These are phyloP conservation scores for Megalops atlanticus DNA, from an alignment of 2,113 vertebrate genomes.

Conservation along the genomic window DNA sequence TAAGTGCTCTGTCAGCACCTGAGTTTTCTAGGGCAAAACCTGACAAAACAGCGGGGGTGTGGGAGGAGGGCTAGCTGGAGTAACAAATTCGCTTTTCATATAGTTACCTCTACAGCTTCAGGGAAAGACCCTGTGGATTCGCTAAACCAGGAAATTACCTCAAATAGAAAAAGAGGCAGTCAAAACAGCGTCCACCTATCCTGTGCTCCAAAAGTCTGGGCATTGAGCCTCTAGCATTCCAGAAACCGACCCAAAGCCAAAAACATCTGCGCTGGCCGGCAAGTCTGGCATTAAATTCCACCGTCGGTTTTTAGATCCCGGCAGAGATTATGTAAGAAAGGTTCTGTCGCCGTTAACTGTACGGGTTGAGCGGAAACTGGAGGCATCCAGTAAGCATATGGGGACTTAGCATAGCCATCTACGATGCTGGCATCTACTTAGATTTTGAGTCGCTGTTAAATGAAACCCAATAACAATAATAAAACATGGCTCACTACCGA, in stretches of 20 bases:
- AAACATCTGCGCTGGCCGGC: background rate
- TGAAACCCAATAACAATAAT: too few species aligned
- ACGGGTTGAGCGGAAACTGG: background rate
- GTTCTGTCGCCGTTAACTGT: background rate
- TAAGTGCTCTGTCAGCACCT: background rate
- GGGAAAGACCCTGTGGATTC: too few species aligned
- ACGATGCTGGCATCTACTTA: background rate
- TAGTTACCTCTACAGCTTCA: too few species aligned
- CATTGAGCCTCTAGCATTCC: background rate
- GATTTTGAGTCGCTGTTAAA: too few species aligned
- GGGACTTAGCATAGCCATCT: background rate
- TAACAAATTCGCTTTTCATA: too few species aligned
- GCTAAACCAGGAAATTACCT: background rate
- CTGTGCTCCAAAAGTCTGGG: conserved; percentile 5
- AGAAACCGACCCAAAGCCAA: background rate
- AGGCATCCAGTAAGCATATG: background rate
- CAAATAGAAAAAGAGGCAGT: background rate
- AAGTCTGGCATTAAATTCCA: conserved; percentile 20
- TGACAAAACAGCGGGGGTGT: too few species aligned
- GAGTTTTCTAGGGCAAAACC: background rate
- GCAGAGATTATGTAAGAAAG: background rate
- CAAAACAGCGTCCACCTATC: background rate
- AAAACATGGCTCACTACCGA: too few species aligned
- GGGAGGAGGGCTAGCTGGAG: too few species aligned
- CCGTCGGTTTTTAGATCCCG: background rate